A percentile compares a stretch with the other conserved stretches of the same genome.
Evolutionary conservation across 2,888 invertebrate genomes (phyloP).

Genomic region (Baccha elongata): DNA sequence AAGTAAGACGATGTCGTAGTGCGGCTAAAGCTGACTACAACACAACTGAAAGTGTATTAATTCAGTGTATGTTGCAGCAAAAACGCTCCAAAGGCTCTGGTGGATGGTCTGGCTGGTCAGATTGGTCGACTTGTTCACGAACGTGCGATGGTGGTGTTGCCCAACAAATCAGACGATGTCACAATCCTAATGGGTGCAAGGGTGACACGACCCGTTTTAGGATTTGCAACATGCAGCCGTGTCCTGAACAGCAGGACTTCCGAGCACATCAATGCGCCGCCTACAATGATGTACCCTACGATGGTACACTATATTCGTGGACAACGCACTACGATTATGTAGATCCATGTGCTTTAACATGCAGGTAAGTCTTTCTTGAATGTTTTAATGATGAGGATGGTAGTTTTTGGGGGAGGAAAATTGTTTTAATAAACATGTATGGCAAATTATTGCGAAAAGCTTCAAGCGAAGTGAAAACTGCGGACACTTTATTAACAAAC

Average conservation of each 20-base stretch:
- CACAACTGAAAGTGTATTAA: conserved; percentile 46
- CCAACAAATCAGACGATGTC: conserved; percentile 92
- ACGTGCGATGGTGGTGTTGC: conserved; percentile 96
- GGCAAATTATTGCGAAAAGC: conserved; percentile 53
- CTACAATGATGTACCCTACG: conserved; percentile 92
- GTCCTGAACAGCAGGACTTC: conserved; percentile 91
- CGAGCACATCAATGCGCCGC: conserved; percentile 94
- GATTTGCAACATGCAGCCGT: conserved; percentile 96
- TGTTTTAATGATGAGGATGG: too few species aligned
- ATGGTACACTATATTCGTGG: conserved; percentile 92
- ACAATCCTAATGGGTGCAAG: conserved; percentile 88
- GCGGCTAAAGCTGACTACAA: conserved; percentile 46
- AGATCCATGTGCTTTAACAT: conserved; percentile 93
- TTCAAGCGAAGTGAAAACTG: conserved; percentile 60
- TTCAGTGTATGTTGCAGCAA: conserved; percentile 81
- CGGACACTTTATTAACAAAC: conserved; percentile 67
- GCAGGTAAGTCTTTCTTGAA: conserved; percentile 86
- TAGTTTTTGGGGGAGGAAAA: background rate
- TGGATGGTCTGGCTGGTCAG: conserved; percentile 95
- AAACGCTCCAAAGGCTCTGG: conserved; percentile 81
- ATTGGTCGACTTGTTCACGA: conserved; percentile 95
- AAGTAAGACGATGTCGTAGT: conserved; percentile 77
- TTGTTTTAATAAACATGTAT: conserved; percentile 39
- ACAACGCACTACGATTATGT: conserved; percentile 91
- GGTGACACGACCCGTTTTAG: conserved; percentile 93